These are phyloP conservation scores for Corythornis madagascariensis DNA, from an alignment of 2,113 vertebrate species.

Conservation along the genomic window DNA sequence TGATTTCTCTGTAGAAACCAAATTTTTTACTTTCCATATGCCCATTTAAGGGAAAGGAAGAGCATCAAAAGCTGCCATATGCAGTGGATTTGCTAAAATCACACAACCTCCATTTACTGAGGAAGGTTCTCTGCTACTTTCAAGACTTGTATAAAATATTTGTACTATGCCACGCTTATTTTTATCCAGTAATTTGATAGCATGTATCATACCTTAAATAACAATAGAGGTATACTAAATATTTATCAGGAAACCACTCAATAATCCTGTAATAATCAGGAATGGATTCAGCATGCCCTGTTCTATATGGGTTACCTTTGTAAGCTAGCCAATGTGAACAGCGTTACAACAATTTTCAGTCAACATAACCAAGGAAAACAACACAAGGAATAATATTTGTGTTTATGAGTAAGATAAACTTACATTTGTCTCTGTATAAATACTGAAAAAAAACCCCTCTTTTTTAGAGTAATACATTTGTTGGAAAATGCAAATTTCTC, in stretches of 20 bases:
- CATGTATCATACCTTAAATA: not conserved
- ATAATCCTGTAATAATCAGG: not conserved
- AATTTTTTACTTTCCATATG: not conserved
- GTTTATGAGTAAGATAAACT: not conserved
- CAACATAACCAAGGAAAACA: not conserved
- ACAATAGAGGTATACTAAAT: not conserved
- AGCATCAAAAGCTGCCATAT: not conserved
- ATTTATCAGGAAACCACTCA: not conserved
- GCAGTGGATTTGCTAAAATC: not conserved
- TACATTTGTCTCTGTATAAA: not conserved
- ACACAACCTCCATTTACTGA: not conserved
- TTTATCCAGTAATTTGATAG: not conserved
- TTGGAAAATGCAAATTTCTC: not conserved
- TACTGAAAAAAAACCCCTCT: not conserved
- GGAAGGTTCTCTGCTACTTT: not conserved
- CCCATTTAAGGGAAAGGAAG: not conserved
- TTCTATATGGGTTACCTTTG: not conserved
- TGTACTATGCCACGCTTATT: not conserved
- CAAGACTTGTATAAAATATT: not conserved
- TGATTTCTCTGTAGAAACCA: not conserved
- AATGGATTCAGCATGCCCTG: not conserved
- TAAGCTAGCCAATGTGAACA: not conserved
- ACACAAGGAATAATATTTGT: not conserved
- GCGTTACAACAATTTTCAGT: not conserved
- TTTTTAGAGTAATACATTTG: not conserved